Conservation (phyloP, 2,888 invertebrate species). For the Lomographa bimaculata region DNA sequence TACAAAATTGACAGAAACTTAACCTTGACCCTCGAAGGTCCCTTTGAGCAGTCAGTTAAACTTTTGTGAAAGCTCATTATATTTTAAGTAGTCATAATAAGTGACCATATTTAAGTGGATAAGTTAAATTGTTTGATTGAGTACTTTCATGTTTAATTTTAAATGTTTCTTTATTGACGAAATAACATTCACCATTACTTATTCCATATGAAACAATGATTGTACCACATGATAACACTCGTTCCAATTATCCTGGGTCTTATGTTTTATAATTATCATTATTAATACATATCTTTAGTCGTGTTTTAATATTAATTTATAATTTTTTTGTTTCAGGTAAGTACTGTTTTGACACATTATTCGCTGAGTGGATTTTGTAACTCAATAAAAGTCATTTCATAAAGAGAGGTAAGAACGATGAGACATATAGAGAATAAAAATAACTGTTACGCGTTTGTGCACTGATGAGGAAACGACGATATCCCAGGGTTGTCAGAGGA, state of each 20-base stretch:
- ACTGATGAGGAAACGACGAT: constrained; percentile 8
- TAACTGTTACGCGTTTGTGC: too few species aligned
- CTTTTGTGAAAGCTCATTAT: constrained; percentile 17
- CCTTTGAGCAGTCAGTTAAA: constrained; percentile 10
- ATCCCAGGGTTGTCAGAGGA: constrained; percentile 5
- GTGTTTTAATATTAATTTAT: neutral
- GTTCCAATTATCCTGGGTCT: too few species aligned
- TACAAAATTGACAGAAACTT: constrained; percentile 21
- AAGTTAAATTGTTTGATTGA: constrained; percentile 1
- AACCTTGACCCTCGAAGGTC: constrained; percentile 19
- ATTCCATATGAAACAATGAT: too few species aligned
- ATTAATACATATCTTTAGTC: too few species aligned
- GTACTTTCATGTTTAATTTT: too few species aligned
- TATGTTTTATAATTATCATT: too few species aligned
- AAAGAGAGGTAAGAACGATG: neutral
- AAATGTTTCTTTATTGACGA: too few species aligned
- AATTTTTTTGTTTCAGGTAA: constrained; percentile 17
- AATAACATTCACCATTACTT: too few species aligned
- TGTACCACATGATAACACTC: too few species aligned
- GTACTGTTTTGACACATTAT: neutral
- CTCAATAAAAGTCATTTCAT: too few species aligned
- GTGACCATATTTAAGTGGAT: constrained; percentile 1
- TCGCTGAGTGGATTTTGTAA: neutral
- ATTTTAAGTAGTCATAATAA: constrained; percentile 16
- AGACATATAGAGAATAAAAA: too few species aligned